Conservation (phyloP, 2,797 vertebrate genomes). For the Enteromius treurensis region DNA sequence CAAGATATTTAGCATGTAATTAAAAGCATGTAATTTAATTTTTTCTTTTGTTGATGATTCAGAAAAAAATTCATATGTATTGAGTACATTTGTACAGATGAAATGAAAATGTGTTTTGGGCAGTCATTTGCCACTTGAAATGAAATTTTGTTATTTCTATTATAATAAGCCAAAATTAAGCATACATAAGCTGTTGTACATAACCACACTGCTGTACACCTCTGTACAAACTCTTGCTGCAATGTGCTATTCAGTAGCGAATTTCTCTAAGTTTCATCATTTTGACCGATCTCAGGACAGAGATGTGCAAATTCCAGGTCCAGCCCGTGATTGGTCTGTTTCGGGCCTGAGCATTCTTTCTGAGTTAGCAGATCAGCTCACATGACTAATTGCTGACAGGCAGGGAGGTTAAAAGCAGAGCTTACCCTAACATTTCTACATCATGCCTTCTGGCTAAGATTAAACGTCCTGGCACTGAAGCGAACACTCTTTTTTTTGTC, state of each 20-base stretch:
- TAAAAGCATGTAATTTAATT: not conserved
- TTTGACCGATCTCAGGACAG: conserved; percentile 50
- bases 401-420: conserved; percentile 48
- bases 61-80: not conserved
- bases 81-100: not conserved
- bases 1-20: not conserved
- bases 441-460: conserved; percentile 48
- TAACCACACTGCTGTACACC: not conserved
- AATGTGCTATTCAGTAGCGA: conserved; percentile 43
- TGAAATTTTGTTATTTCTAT: not conserved
- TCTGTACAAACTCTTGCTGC: not conserved
- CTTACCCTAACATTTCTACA: conserved; percentile 54
- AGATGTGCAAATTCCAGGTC: conserved; percentile 32
- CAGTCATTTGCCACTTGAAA: too few relatives aligned
- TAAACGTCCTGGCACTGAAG: conserved; percentile 48
- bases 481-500: conserved; percentile 41
- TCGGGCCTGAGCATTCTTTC: conserved; percentile 27
- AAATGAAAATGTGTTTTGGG: too few relatives aligned
- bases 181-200: conserved; percentile 5
- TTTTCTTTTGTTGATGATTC: not conserved
- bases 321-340: conserved; percentile 27
- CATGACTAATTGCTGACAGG: conserved; percentile 45
- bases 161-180: not conserved
- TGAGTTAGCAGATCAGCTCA: conserved; percentile 53
- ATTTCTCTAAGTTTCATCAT: conserved; percentile 78